Base-by-base conservation (phyloP, 2,797 vertebrate genomes). In the Peromyscus melanophrys region DNA sequence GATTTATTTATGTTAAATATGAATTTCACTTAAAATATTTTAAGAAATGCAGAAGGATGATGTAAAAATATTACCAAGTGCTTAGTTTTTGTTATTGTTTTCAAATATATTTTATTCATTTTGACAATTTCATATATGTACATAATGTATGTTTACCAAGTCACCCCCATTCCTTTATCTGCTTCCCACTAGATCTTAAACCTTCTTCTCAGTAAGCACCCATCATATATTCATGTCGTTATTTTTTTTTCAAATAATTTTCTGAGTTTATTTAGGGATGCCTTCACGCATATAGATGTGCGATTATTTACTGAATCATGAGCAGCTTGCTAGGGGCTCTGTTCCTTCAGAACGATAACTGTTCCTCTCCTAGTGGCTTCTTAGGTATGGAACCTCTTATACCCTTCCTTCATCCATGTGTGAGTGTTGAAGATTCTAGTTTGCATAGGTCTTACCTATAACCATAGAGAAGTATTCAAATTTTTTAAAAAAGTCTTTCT, bases 1-100 rank as follows among this genome's bases (percentile, higher is more conserved):
- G 25, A 94, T 89, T 94, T 92, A 90, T 85, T 88, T 90, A 93
- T 88, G 49, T 82, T 92, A 93, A 90, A 76, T 82, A 29, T n/a
- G 29, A 75, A 1, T 34, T 85, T 69, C 13, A 63, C 25, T 92
- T 90, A 59, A 84, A 55, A 65, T 78, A 7, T 82, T 94, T 81
- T 46, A 29, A 95, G 19, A 1, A 85, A 9, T 12, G 14, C 6
- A 40, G 10, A 63, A 13, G 14, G 10, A 4, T 9, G 10, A 5
- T 40, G 29, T 31, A 49, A 78, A 46, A 0, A 10, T 83, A 11
- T 23, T 49, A 71, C 9, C 13, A 80, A 86, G 11, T 59, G 29
- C 9, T 94, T 76, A 49, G 19, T 57, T 82, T 67, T 40, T 87
- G 34, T 57, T 57, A 37, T 40, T 75, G 5, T 40, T 57, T 69